Conservation (phyloP, 2,888 invertebrate genomes). For the Dichetophora obliterata region DNA sequence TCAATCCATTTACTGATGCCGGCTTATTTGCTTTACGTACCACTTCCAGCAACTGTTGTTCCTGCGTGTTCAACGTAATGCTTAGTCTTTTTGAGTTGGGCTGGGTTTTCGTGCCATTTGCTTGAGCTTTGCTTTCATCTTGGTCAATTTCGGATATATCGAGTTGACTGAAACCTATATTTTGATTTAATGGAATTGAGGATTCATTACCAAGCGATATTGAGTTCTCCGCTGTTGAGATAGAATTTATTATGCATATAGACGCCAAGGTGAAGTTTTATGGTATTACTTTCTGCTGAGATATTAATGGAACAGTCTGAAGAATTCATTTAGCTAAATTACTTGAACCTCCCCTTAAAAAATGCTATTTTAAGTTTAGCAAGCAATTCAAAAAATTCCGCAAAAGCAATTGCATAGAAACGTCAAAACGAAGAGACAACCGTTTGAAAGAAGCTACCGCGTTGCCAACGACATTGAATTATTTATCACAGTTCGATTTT, state of each 20-base stretch:
- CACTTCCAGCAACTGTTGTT: constrained; percentile 4
- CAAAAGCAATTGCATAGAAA: too few relatives aligned
- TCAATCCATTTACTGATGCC: background rate
- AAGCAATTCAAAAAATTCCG: background rate
- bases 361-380: too few relatives aligned
- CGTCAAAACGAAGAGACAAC: too few relatives aligned
- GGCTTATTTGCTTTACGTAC: background rate
- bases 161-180: constrained; percentile 34
- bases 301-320: background rate
- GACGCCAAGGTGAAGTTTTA: background rate
- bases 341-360: background rate
- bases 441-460: too few relatives aligned
- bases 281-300: background rate
- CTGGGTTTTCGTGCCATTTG: background rate
- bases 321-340: background rate
- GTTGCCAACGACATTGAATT: too few relatives aligned
- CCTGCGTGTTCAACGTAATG: constrained; percentile 34
- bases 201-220: background rate
- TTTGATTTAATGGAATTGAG: constrained; percentile 7
- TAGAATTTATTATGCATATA: background rate
- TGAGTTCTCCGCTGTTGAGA: background rate
- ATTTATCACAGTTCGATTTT: too few relatives aligned
- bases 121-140: background rate
- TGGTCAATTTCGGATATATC: constrained; percentile 24
- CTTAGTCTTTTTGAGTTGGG: constrained; percentile 19